Base-by-base conservation (phyloP, 2,888 invertebrate genomes). In the Syrphus vitripennis region DNA sequence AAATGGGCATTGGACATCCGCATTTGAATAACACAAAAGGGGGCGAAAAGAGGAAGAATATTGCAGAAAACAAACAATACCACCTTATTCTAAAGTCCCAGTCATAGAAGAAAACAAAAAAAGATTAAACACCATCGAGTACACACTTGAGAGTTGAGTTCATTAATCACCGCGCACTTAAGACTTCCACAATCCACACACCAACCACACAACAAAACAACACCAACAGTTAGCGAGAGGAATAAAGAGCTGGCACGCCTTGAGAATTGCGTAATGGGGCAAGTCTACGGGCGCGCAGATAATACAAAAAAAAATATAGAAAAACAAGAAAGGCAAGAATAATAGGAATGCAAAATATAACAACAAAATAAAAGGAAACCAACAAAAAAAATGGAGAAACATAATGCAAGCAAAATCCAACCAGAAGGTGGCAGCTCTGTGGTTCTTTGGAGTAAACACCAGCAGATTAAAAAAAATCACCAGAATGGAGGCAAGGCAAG, bases 121-220 rank as follows among this genome's bases (percentile, higher is more conserved):
- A 69, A 55, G 42, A 55, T 61, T 65, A 69, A 76, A 37, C 69
- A 65, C 50, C 75, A 71, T 45, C 55, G 42, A 65, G 63, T 55
- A 65, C 40, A 67, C 57, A 57, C 71, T 48, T n/a, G 40, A 42
- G 48, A 78, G 57, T 57, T 45, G 65, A 71, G 83, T 75, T 79
- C 79, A 84, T 84, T 80, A 80, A 84, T 84, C 79, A 84, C 71
- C 67, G 53, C 40, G 53, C 55, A 61, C 40, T 40, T 55, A 63
- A 55, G 65, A 55, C 55, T 70, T 57, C 61, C 67, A 34, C 26
- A 55, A 29, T 16, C 57, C n/a, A 14, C 16, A 48, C 10, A 7
- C 4, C 10, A 9, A 9, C 31, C 9, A 34, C 19, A 59, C 55
- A n/a, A n/a, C n/a, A n/a, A n/a, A n/a, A 45, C 16, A 67, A 65